Evolutionary conservation across 2,797 vertebrate genomes (phyloP).

Genomic region (Odontamblyopus rebecca): DNA sequence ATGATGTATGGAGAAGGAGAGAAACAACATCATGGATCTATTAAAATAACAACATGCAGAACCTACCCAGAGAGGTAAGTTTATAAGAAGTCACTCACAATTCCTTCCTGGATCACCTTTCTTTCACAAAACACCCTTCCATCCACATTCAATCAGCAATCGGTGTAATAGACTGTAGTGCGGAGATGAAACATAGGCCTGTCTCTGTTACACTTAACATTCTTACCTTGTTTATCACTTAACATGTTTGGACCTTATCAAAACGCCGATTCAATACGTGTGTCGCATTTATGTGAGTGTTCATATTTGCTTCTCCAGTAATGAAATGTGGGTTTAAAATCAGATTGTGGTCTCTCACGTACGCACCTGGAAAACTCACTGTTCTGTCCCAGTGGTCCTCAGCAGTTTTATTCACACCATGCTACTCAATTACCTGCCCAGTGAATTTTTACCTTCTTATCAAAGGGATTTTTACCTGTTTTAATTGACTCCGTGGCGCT

Average conservation of each 20-base stretch:
- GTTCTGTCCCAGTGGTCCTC: neutral
- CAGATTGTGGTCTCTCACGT: conserved; percentile 1
- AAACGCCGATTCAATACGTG: neutral
- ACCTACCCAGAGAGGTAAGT: too few species aligned
- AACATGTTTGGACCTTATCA: neutral
- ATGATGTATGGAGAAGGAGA: too few species aligned
- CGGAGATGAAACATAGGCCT: neutral
- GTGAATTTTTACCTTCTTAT: conserved; percentile 17
- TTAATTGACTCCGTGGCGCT: conserved; percentile 10
- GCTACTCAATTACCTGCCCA: neutral
- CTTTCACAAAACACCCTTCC: neutral
- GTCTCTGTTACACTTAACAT: neutral
- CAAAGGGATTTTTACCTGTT: conserved; percentile 8
- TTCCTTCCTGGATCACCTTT: too few species aligned
- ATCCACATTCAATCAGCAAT: neutral
- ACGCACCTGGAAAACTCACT: neutral
- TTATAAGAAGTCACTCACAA: too few species aligned
- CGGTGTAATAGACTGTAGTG: neutral
- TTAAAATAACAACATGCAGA: too few species aligned
- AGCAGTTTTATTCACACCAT: conserved; percentile 1
- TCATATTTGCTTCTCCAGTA: neutral
- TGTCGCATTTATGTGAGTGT: neutral
- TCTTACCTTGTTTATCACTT: neutral
- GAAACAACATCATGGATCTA: too few species aligned
- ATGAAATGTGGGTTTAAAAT: neutral